Percentiles rank a stretch among this genome's conserved stretches.
Evolutionary conservation across 2,113 vertebrate genomes (phyloP).

Genomic region (Mus pahari): DNA sequence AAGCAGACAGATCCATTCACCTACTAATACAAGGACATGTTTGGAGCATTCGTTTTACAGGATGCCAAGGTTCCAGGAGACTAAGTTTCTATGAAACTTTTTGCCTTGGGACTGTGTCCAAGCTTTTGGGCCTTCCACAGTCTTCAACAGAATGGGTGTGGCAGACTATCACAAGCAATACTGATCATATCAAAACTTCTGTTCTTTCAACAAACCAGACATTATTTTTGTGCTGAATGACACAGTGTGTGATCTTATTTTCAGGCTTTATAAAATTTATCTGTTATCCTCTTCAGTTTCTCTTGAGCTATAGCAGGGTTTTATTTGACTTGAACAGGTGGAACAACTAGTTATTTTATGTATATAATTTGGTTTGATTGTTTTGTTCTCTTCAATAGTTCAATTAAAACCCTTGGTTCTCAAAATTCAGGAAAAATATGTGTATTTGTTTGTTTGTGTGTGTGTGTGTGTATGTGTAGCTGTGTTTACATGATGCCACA

Average conservation of each 20-base stretch:
- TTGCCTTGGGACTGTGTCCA: too few relatives aligned
- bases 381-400: neutral
- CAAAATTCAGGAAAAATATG: neutral
- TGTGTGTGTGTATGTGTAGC: neutral
- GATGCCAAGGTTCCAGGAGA: too few relatives aligned
- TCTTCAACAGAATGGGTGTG: too few relatives aligned
- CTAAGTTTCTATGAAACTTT: too few relatives aligned
- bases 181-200: neutral
- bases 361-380: neutral
- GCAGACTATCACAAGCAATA: neutral
- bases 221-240: neutral
- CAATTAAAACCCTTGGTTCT: neutral
- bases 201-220: neutral
- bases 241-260: neutral
- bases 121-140: too few relatives aligned
- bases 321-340: neutral
- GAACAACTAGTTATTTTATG: neutral
- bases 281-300: neutral
- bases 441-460: neutral
- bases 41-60: too few relatives aligned
- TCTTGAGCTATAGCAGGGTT: neutral
- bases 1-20: too few relatives aligned
- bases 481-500: neutral
- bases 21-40: too few relatives aligned
- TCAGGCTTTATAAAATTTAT: neutral